Evolutionary conservation across 2,113 vertebrate genomes (phyloP).

Genomic region (Gopherus evgoodei): DNA sequence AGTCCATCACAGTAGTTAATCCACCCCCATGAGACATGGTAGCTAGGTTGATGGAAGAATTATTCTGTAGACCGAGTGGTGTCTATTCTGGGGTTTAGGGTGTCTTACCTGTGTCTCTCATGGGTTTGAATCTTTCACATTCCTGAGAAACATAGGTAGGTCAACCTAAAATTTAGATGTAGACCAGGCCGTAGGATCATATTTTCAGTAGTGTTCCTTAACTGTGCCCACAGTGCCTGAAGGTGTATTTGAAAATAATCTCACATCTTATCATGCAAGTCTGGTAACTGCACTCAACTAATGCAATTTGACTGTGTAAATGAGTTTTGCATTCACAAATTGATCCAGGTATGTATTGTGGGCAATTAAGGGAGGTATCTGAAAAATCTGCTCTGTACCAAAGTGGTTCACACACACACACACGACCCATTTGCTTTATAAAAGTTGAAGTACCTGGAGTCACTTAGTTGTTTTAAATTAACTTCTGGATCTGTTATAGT

Average conservation of each 20-base stretch:
- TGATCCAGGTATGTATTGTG: background rate
- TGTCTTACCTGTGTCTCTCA: too few species aligned
- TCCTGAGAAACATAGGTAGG: too few species aligned
- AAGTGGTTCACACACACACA: background rate
- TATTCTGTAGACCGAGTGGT: background rate
- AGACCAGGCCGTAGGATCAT: background rate
- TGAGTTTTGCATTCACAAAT: background rate
- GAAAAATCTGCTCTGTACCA: background rate
- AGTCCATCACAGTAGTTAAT: background rate
- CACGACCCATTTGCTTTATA: background rate
- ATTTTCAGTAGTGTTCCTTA: constrained; percentile 16
- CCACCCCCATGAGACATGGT: background rate
- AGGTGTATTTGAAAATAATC: constrained; percentile 49
- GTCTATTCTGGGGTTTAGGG: too few species aligned
- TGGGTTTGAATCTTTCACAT: too few species aligned
- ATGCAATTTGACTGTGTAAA: background rate
- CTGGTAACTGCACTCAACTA: constrained; percentile 36
- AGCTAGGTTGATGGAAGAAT: background rate
- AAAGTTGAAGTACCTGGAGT: background rate
- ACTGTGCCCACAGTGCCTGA: background rate
- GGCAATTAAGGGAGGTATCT: background rate
- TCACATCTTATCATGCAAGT: constrained; percentile 15
- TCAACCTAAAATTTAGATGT: too few species aligned
- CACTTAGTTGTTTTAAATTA: background rate
- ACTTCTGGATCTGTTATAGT: background rate